Evolutionary conservation across 2,888 invertebrate genomes (phyloP).

Genomic region (Sisyra nigra): DNA sequence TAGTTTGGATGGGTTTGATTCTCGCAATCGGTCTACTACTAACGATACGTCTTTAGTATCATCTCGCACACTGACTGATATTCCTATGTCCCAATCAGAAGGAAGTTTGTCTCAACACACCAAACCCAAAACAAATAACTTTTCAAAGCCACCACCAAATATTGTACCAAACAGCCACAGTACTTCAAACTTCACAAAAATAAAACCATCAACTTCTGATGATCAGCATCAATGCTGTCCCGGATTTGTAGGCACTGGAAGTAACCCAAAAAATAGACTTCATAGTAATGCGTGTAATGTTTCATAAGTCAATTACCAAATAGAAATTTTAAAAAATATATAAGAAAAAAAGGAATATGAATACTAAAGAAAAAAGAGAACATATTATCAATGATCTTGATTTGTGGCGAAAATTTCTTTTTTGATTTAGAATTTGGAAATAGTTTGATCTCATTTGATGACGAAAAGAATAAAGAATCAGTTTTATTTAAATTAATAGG

Average conservation of each 20-base stretch:
- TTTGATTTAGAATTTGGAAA: too few relatives aligned
- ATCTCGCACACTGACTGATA: constrained; percentile 7
- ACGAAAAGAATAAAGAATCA: too few relatives aligned
- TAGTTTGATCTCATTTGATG: too few relatives aligned
- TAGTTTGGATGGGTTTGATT: neutral
- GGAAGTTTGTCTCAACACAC: constrained; percentile 15
- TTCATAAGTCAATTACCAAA: constrained; percentile 16
- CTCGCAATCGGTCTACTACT: too few relatives aligned
- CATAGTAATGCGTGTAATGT: constrained; percentile 29
- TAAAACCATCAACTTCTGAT: constrained; percentile 12
- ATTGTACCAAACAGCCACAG: constrained; percentile 18
- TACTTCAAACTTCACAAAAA: constrained; percentile 16
- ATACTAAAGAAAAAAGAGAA: too few relatives aligned
- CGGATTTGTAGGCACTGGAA: constrained; percentile 26
- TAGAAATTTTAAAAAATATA: too few relatives aligned
- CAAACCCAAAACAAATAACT: constrained; percentile 15
- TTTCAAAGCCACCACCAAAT: constrained; percentile 8
- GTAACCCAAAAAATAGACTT: constrained; percentile 27
- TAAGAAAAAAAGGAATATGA: too few relatives aligned
- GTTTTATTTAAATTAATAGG: too few relatives aligned
- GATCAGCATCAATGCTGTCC: constrained; percentile 32
- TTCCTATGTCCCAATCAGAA: constrained; percentile 21
- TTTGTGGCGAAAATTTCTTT: too few relatives aligned
- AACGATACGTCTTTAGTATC: constrained; percentile 4
- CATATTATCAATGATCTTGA: too few relatives aligned